Conservation (phyloP, 1,140 invertebrate species). For the Drosophila subpulchrella region DNA sequence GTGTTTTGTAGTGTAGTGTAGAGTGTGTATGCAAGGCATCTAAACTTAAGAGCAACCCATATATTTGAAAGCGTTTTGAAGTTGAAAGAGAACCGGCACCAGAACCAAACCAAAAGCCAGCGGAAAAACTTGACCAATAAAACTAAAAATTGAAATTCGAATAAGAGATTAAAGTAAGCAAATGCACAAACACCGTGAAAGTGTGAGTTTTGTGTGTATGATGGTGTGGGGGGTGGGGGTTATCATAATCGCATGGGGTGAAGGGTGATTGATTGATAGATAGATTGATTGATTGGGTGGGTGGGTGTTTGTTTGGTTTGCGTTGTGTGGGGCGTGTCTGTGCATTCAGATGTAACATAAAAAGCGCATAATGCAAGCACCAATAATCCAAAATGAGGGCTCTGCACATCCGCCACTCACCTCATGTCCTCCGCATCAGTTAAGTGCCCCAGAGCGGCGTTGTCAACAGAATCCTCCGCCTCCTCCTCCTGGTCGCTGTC, state of each 20-base stretch:
- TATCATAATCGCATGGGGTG: constrained; percentile 48
- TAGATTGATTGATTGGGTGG: constrained; percentile 19
- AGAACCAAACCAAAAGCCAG: constrained; percentile 73
- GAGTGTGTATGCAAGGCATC: constrained; percentile 20
- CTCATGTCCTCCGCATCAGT: constrained; percentile 81
- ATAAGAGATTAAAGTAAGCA: constrained; percentile 32
- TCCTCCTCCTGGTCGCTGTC: constrained; percentile 32
- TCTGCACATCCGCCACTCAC: constrained; percentile 63
- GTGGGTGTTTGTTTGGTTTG: neutral
- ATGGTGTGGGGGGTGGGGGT: constrained; percentile 11
- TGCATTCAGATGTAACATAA: constrained; percentile 76
- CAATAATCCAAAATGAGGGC: constrained; percentile 62
- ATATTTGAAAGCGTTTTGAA: constrained; percentile 37
- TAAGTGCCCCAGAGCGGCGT: constrained; percentile 61
- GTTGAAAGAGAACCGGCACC: constrained; percentile 59
- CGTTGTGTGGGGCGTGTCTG: constrained; percentile 49
- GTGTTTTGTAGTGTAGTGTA: constrained; percentile 6
- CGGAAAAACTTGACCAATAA: constrained; percentile 62
- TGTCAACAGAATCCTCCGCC: constrained; percentile 60
- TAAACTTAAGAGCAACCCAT: constrained; percentile 56
- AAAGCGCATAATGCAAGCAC: constrained; percentile 74
- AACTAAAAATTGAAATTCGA: constrained; percentile 42
- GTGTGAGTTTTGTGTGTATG: constrained; percentile 10
- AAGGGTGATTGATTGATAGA: constrained; percentile 31
- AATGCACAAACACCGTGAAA: constrained; percentile 73